Conservation (phyloP, 1,140 invertebrate genomes). For the Trinorchestia longiramus region DNA sequence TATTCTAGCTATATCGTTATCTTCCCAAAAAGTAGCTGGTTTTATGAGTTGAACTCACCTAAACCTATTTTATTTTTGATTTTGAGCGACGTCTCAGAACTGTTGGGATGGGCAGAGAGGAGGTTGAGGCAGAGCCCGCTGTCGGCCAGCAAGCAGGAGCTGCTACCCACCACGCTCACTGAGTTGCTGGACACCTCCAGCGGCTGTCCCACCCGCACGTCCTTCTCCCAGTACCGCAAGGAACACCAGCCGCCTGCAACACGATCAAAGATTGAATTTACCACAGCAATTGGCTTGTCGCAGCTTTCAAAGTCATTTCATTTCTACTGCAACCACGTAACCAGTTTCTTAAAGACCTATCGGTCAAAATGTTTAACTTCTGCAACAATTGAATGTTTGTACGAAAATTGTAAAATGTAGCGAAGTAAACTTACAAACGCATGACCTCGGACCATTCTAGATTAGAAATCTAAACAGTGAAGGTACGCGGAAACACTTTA, state of each 20-base stretch:
- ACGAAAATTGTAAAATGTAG: no score
- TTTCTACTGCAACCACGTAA: no score
- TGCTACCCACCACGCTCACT: slow-evolving; percentile 41
- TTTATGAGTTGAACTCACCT: neutral
- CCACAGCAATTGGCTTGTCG: neutral
- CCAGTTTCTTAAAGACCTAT: no score
- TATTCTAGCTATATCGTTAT: neutral
- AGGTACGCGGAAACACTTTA: no score
- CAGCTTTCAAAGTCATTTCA: neutral
- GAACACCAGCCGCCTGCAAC: slow-evolving; percentile 42
- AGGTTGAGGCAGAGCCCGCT: slow-evolving; percentile 43
- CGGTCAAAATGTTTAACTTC: no score
- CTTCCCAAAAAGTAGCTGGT: neutral
- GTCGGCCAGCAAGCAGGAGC: neutral
- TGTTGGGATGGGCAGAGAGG: slow-evolving; percentile 13
- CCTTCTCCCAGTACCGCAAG: slow-evolving; percentile 38
- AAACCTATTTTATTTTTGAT: slow-evolving; percentile 50
- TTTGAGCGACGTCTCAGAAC: neutral
- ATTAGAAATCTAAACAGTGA: no score
- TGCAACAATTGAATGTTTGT: no score
- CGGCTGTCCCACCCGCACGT: neutral
- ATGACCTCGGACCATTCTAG: no score
- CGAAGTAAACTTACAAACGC: no score
- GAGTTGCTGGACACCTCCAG: neutral
- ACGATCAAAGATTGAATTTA: neutral